Percentiles rank a stretch among this genome's conserved stretches.
These are phyloP conservation scores for Thamnophis sirtalis DNA, from an alignment of 2,113 vertebrate species.

Conservation along the genomic window DNA sequence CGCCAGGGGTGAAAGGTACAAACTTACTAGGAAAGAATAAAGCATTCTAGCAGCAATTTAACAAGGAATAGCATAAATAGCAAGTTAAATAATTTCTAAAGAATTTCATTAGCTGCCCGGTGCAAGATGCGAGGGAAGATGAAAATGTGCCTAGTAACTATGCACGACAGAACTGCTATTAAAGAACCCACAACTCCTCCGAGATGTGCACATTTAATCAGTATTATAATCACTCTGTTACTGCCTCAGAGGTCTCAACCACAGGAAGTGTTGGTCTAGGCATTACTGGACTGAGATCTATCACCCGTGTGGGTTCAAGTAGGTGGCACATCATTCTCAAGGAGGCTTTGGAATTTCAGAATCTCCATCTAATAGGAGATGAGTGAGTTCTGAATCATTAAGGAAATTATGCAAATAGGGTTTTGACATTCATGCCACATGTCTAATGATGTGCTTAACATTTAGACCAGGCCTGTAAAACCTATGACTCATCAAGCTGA, in stretches of 20 bases:
- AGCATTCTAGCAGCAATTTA: slow-evolving; percentile 41
- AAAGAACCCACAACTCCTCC: slow-evolving; percentile 7
- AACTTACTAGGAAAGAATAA: slow-evolving; percentile 52
- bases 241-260: background rate
- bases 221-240: slow-evolving; percentile 17
- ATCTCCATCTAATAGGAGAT: slow-evolving; percentile 22
- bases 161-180: background rate
- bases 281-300: background rate
- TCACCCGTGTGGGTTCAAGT: background rate
- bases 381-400: background rate
- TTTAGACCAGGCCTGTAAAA: background rate
- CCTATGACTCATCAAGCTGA: background rate
- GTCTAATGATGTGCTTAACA: background rate
- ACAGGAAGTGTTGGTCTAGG: background rate
- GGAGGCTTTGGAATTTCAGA: background rate
- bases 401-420: background rate
- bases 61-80: slow-evolving; percentile 49
- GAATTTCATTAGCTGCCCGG: slow-evolving; percentile 45
- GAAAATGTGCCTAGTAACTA: slow-evolving; percentile 17
- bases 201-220: slow-evolving; percentile 20
- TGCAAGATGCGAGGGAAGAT: slow-evolving; percentile 12
- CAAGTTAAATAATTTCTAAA: slow-evolving; percentile 46
- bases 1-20: slow-evolving; percentile 53
- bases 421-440: slow-evolving; percentile 32
- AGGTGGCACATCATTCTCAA: background rate